phyloP scores from a whole-genome alignment of 92 coral and sea anemone genomes.

The Parazoanthus atlanticus region DNA sequence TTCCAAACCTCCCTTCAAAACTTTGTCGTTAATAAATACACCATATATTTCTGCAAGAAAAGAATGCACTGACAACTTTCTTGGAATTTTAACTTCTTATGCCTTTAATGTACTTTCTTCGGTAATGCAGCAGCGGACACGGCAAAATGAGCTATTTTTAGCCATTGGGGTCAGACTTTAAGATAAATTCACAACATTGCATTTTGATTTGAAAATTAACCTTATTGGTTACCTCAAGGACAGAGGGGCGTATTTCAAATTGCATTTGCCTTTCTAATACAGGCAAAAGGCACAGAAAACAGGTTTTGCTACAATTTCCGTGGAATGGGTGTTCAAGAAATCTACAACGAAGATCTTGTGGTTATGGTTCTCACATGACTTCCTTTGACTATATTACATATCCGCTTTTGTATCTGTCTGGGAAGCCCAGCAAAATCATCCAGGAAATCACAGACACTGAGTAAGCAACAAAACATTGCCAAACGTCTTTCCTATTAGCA shows the following conservation, averaged over 20 bases:
- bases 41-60: conserved; percentile 15
- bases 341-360: too few species aligned
- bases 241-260: not conserved
- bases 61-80: not conserved
- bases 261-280: not conserved
- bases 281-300: not conserved
- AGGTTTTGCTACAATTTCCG: conserved; percentile 5
- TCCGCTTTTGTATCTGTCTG: too few species aligned
- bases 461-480: too few species aligned
- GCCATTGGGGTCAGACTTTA: conserved; percentile 9
- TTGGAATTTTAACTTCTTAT: conserved; percentile 4
- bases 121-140: conserved; percentile 8
- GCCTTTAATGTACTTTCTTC: not conserved
- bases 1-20: conserved; percentile 21
- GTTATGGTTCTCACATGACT: too few species aligned
- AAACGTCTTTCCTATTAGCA: too few species aligned
- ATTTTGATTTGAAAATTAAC: not conserved
- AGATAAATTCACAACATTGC: not conserved
- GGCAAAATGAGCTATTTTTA: conserved; percentile 5
- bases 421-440: too few species aligned
- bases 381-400: too few species aligned
- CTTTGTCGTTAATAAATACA: conserved; percentile 1
- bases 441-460: too few species aligned
- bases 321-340: conserved; percentile 2
- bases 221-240: not conserved